Base-by-base conservation (phyloP, 30 jellyfish, hydroid and myxozoan species). In the Aurelia aurita complex sp. Pacific region DNA sequence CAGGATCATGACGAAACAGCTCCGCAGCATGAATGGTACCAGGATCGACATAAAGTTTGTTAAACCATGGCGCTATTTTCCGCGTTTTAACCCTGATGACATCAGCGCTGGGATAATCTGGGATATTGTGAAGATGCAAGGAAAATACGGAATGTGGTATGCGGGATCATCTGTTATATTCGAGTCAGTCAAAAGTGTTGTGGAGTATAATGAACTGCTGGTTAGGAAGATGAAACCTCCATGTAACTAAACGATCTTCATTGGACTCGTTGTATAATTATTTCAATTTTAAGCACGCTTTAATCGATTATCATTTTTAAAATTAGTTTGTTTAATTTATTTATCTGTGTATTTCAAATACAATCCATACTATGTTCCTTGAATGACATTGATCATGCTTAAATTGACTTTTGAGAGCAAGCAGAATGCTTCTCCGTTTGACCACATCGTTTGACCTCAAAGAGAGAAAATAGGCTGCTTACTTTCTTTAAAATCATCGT, bases 131-230 rank as follows among this genome's bases (percentile, higher is more conserved):
- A 89, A 92, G 33, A 76, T 77, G 90, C 98, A 92, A 83, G 98
- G 98, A 55, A 83, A 78, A 46, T 75, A 87, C 63, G 92, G 92
- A 23, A 92, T 92, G 96, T 92, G 98, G 98, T 92, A 92, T 77
- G 73, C 91, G 35, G 98, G 98, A 43, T 88, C 97, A 33, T 92
- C 98, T 15, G 98, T 92, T 70, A 87, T 88, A 17, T 92, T 92
- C 61, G 98, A 92, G 85, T 87, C 97, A 5, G 92, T 88, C 38
- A 92, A 92, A 76, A 87, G 97, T 33, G 98, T 92, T 0, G 97
- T 82, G 17, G 97, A 92, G 60, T 92, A 92, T 66, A 92, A 92
- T 61, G 80, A 82, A 57, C 74, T 92, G 79, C 76, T 92, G 70
- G 52, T 92, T 46, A 76, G 86, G 7, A 81, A 69, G 50, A 69